phyloP scores from a whole-genome alignment of 1,140 invertebrate genomes.

The Tachypleus tridentatus region DNA sequence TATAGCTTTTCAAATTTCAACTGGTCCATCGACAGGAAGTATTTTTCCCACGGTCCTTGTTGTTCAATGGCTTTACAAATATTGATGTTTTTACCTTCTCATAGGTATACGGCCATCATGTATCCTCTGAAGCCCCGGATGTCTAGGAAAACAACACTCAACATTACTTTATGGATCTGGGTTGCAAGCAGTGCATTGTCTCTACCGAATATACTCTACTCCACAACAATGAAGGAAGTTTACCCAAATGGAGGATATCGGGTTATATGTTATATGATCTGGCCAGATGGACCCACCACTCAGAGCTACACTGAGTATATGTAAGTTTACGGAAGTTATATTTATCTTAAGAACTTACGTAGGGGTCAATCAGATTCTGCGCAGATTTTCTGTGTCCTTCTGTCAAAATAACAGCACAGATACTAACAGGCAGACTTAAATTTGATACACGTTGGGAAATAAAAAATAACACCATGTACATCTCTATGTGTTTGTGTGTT shows the following conservation, averaged over 20 bases:
- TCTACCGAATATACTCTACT: conserved; percentile 69
- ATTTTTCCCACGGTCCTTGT: too few species aligned
- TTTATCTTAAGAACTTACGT: too few species aligned
- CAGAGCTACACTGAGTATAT: conserved; percentile 58
- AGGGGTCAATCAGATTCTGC: too few species aligned
- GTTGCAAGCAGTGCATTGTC: conserved; percentile 56
- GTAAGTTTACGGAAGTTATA: conserved; percentile 44
- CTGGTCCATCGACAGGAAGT: too few species aligned
- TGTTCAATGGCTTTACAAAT: too few species aligned
- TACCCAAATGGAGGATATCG: conserved; percentile 48
- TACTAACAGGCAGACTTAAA: too few species aligned
- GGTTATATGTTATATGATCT: conserved; percentile 49
- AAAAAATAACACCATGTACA: too few species aligned
- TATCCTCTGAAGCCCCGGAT: conserved; percentile 68
- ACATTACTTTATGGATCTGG: conserved; percentile 60
- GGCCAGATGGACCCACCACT: conserved; percentile 55
- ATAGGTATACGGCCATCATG: conserved; percentile 70
- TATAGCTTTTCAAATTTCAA: too few species aligned
- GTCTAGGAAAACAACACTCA: conserved; percentile 60
- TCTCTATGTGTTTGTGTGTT: too few species aligned
- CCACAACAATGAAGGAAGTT: conserved; percentile 49
- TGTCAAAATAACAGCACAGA: too few species aligned
- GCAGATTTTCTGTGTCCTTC: too few species aligned
- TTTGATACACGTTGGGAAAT: too few species aligned
- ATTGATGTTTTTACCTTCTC: neutral